Evolutionary conservation across 2,888 invertebrate species (phyloP).

Genomic region (Papilio protenor): DNA sequence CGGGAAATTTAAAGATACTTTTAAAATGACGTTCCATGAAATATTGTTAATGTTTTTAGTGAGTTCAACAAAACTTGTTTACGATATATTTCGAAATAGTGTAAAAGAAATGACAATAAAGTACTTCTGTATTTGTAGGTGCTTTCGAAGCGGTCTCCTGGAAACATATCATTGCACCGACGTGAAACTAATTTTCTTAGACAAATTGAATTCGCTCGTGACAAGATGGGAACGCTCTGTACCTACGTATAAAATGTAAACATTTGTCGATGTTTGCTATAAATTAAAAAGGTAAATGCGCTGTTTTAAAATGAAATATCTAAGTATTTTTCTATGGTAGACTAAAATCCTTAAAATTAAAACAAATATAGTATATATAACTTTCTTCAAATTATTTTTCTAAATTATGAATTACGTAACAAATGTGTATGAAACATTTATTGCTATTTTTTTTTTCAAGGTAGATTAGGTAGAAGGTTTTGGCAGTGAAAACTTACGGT

Average conservation of each 20-base stretch:
- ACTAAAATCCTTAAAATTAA: no score
- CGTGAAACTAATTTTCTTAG: constrained; percentile 19
- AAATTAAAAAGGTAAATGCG: background rate
- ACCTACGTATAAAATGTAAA: background rate
- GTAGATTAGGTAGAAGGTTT: no score
- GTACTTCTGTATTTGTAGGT: background rate
- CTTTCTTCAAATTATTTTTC: no score
- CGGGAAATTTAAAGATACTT: no score
- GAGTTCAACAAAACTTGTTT: no score
- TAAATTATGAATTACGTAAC: no score
- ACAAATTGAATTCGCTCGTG: constrained; percentile 12
- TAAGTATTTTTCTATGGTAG: no score
- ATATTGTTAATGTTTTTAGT: no score
- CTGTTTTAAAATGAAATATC: background rate
- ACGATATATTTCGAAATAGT: no score
- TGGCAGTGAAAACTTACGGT: background rate
- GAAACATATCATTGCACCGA: constrained; percentile 17
- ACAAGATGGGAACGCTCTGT: background rate
- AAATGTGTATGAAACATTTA: background rate
- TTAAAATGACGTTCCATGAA: no score
- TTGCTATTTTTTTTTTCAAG: background rate
- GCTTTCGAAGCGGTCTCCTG: background rate
- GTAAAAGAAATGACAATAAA: background rate
- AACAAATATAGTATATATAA: no score
- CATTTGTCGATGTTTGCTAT: background rate